phyloP scores from a whole-genome alignment of 2,797 vertebrate species.

The Sitta carolinensis region DNA sequence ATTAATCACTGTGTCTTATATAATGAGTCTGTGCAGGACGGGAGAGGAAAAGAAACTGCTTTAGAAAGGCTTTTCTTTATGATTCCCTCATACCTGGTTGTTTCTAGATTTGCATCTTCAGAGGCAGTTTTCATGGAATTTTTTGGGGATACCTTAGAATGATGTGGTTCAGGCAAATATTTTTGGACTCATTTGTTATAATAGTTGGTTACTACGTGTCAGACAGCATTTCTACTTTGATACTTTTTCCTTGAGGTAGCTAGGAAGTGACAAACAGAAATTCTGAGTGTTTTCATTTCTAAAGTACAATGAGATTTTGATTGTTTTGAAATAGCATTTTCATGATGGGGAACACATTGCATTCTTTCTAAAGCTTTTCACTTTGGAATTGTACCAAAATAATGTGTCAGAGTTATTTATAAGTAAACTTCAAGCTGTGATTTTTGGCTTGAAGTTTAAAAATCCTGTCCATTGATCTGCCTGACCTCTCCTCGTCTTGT shows the following conservation, averaged over 20 bases:
- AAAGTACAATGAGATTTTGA: not conserved
- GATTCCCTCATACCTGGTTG: not conserved
- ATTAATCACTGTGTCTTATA: not conserved
- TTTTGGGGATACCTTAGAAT: not conserved
- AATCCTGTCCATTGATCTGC: not conserved
- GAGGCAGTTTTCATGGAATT: not conserved
- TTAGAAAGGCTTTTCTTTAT: not conserved
- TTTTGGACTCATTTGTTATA: not conserved
- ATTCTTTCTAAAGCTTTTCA: not conserved
- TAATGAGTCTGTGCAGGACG: not conserved
- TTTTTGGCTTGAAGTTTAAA: not conserved
- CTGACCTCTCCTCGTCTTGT: not conserved
- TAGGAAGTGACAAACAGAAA: not conserved
- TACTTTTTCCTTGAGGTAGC: not conserved
- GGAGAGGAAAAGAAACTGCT: not conserved
- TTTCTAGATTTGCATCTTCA: not conserved
- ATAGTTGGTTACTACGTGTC: not conserved
- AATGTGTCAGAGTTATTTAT: not conserved
- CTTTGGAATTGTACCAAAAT: not conserved
- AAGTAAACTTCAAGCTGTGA: not conserved
- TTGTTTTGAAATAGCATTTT: not conserved
- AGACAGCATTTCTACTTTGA: not conserved
- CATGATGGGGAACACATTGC: fast-evolving
- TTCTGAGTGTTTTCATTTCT: not conserved
- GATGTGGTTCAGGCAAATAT: not conserved